Conservation (phyloP, 2,888 invertebrate genomes). For the Zaprionus lineosus region DNA sequence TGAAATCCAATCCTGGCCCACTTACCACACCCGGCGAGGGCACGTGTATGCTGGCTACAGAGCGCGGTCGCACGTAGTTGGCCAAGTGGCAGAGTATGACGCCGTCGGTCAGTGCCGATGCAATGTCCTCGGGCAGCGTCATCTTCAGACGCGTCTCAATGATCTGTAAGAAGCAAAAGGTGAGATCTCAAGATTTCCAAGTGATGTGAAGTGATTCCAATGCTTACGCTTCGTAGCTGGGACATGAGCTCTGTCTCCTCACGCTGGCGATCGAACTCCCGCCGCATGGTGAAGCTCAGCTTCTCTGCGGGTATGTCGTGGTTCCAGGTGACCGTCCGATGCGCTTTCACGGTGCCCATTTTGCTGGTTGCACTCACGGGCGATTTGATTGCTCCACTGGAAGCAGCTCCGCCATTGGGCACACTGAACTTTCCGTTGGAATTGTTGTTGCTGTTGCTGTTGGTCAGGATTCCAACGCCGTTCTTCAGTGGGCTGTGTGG, state of each 20-base stretch:
- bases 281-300: conserved; percentile 94
- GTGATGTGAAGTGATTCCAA: not conserved
- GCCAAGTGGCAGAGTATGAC: conserved; percentile 97
- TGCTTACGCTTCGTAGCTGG: conserved; percentile 90
- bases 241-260: conserved; percentile 94
- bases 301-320: conserved; percentile 88
- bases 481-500: conserved; percentile 82
- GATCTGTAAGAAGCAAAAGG: conserved; percentile 85
- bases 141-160: conserved; percentile 95
- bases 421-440: conserved; percentile 60
- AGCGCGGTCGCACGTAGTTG: conserved; percentile 94
- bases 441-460: conserved; percentile 59
- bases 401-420: conserved; percentile 51
- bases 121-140: conserved; percentile 92
- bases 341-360: conserved; percentile 70
- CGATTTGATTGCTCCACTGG: conserved; percentile 64
- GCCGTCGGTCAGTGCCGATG: conserved; percentile 93
- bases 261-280: conserved; percentile 94
- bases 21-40: conserved; percentile 95
- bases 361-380: conserved; percentile 78
- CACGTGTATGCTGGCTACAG: conserved; percentile 96
- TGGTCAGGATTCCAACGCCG: conserved; percentile 64
- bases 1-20: too few relatives aligned
- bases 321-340: conserved; percentile 87
- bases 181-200: too few relatives aligned